A percentile compares a stretch with the other conserved stretches of the same genome.
Evolutionary conservation across 2,888 invertebrate genomes (phyloP).

Genomic region (Sinelater perroti): DNA sequence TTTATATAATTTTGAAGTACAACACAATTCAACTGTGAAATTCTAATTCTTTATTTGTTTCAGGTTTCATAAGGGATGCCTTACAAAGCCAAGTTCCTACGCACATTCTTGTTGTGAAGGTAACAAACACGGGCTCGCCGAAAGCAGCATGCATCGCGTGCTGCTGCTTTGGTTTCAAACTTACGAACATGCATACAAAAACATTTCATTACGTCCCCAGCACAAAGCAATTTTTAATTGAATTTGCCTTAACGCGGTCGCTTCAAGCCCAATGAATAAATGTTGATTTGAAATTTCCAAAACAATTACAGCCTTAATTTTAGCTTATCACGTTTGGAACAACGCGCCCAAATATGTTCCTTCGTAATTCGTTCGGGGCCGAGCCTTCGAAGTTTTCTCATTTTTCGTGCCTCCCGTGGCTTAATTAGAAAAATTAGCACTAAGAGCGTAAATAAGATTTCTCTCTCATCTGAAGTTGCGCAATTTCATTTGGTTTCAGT

Average conservation of each 20-base stretch:
- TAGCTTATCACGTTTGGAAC: not conserved
- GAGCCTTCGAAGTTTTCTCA: slow-evolving; percentile 24
- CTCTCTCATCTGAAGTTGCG: slow-evolving; percentile 20
- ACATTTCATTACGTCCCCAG: not conserved
- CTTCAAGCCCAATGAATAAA: too few relatives aligned
- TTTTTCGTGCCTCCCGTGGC: slow-evolving; percentile 12
- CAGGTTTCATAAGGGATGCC: slow-evolving; percentile 47
- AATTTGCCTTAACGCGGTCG: too few relatives aligned
- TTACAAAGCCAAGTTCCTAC: slow-evolving; percentile 42
- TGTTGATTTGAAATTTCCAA: too few relatives aligned
- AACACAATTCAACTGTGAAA: too few relatives aligned
- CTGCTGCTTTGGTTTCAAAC: not conserved
- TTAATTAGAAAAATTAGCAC: slow-evolving; percentile 25
- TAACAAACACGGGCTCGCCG: slow-evolving; percentile 42
- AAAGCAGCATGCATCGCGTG: too few relatives aligned
- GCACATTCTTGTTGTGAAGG: slow-evolving; percentile 52
- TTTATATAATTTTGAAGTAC: too few relatives aligned
- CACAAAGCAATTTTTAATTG: not conserved
- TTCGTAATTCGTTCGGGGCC: slow-evolving; percentile 10
- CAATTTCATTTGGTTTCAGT: slow-evolving; percentile 15
- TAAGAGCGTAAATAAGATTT: slow-evolving; percentile 21
- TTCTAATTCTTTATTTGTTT: slow-evolving; percentile 47
- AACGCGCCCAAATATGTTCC: not conserved
- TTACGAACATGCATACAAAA: not conserved
- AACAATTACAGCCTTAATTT: slow-evolving; percentile 3